Evolutionary conservation across 2,113 vertebrate genomes (phyloP).

Genomic region (Sula dactylatra): DNA sequence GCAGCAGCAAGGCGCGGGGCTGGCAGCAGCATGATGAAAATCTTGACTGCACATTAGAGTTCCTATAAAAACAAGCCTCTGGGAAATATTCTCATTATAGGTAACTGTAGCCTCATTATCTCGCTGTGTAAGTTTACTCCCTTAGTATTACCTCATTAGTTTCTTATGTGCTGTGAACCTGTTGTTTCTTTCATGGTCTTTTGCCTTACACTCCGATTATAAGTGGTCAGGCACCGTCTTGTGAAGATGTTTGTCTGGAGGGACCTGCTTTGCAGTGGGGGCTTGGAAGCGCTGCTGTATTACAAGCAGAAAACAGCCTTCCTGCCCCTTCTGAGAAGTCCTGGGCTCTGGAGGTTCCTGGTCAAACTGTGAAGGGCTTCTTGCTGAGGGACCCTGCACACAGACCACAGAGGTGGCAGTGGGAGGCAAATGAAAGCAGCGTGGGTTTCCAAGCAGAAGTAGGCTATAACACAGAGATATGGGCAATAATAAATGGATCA

Average conservation of each 20-base stretch:
- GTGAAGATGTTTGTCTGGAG: background rate
- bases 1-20: background rate
- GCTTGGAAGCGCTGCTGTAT: background rate
- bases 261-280: background rate
- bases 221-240: background rate
- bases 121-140: background rate
- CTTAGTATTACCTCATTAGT: background rate
- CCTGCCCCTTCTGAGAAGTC: background rate
- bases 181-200: background rate
- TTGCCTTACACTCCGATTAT: background rate
- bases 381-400: background rate
- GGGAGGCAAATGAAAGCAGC: fast-evolving
- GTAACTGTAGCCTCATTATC: constrained; percentile 3
- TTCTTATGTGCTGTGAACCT: background rate
- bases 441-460: background rate
- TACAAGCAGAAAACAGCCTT: background rate
- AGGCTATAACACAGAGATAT: background rate
- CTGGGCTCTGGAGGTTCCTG: background rate
- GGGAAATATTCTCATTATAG: constrained; percentile 2
- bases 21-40: background rate
- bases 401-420: background rate
- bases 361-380: background rate
- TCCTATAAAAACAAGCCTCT: background rate
- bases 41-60: background rate
- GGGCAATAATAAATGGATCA: background rate